These are phyloP conservation scores for Tetraodon nigroviridis DNA, from an alignment of 2,113 vertebrate species.

Conservation along the genomic window DNA sequence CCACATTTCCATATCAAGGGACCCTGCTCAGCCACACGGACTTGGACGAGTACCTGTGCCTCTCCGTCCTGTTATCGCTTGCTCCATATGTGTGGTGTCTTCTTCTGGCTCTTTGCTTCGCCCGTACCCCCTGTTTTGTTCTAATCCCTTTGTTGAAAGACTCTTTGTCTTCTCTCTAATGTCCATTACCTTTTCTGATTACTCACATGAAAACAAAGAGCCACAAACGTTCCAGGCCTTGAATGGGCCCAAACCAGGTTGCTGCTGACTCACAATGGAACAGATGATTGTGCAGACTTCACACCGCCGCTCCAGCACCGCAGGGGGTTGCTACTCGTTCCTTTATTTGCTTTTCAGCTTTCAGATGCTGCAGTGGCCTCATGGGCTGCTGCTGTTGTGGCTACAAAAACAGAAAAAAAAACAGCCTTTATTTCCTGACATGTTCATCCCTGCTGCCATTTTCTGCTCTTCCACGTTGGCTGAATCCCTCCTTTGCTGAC, in stretches of 20 bases:
- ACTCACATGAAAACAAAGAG: conserved; percentile 10
- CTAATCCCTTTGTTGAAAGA: conserved; percentile 57
- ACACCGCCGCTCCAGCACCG: too few species aligned
- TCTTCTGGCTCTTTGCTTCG: conserved; percentile 18
- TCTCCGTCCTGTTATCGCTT: conserved; percentile 38
- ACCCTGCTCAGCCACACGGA: conserved; percentile 35
- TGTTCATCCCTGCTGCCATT: background rate
- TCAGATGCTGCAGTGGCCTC: too few species aligned
- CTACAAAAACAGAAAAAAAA: too few species aligned
- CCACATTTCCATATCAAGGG: conserved; percentile 65
- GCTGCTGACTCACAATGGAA: background rate
- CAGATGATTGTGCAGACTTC: too few species aligned
- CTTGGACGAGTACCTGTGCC: conserved; percentile 31
- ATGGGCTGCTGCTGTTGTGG: too few species aligned
- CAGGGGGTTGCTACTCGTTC: too few species aligned
- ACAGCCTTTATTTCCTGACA: too few species aligned
- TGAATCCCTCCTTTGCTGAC: background rate
- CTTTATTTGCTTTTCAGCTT: too few species aligned
- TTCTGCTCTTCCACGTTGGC: background rate
- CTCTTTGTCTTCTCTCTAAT: conserved; percentile 42
- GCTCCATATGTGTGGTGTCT: conserved; percentile 45
- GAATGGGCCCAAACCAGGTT: background rate
- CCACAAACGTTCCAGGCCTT: background rate
- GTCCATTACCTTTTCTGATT: conserved; percentile 34
- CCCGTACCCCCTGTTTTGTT: conserved; percentile 30